Conservation (phyloP, 2,888 invertebrate genomes). For the Drosophila fulvimacula region DNA sequence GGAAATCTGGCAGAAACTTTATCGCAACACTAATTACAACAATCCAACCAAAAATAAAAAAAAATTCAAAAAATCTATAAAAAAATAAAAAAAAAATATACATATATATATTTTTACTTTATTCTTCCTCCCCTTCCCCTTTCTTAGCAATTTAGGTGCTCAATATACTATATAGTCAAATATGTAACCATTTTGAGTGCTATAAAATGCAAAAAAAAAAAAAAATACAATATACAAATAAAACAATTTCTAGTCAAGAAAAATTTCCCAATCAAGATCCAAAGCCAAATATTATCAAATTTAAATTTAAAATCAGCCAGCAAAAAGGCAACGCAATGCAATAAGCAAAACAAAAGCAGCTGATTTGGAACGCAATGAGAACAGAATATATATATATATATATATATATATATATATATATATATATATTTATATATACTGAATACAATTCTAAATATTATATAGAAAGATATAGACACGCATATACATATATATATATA, state of each 20-base stretch:
- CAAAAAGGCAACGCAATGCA: constrained; percentile 17
- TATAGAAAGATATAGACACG: constrained; percentile 1
- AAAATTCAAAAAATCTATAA: constrained; percentile 63
- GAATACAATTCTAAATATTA: background rate
- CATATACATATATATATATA: background rate
- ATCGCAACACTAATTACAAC: constrained; percentile 84
- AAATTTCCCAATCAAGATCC: constrained; percentile 37
- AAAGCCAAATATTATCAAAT: constrained; percentile 17
- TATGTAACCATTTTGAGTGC: constrained; percentile 74
- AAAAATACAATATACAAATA: constrained; percentile 14
- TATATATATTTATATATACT: constrained; percentile 1
- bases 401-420: too few relatives aligned
- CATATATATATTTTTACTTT: constrained; percentile 84
- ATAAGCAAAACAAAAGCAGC: constrained; percentile 30
- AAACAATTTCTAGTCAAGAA: constrained; percentile 56
- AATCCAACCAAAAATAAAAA: constrained; percentile 64
- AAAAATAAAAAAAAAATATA: constrained; percentile 65
- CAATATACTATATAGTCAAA: constrained; percentile 77
- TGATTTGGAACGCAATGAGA: constrained; percentile 34
- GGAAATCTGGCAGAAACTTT: constrained; percentile 57
- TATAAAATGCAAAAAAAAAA: constrained; percentile 65
- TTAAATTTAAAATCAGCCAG: constrained; percentile 23
- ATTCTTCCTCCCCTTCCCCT: constrained; percentile 83
- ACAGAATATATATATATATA: background rate
- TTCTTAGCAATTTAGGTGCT: constrained; percentile 85